Conservation (phyloP, 2,888 invertebrate genomes). For the Sinelater perroti region DNA sequence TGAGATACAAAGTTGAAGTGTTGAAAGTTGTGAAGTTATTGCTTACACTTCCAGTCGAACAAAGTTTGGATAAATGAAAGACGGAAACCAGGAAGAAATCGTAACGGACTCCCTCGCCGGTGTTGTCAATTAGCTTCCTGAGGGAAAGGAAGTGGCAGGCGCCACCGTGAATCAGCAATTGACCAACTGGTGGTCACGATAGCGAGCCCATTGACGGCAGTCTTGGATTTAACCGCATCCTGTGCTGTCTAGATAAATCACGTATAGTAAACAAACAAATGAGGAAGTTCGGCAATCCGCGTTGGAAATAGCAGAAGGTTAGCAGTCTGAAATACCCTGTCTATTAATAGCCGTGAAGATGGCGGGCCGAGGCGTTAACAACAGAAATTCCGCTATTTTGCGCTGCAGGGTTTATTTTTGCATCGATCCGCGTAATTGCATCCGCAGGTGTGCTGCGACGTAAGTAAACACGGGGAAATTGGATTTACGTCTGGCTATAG, state of each 20-base stretch:
- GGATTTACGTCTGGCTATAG: background rate
- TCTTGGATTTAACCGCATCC: conserved; percentile 17
- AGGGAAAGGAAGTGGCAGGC: too few species aligned
- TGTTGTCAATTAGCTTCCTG: too few species aligned
- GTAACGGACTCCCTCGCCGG: too few species aligned
- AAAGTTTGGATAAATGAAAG: too few species aligned
- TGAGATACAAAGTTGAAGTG: too few species aligned
- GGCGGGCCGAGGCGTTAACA: conserved; percentile 15
- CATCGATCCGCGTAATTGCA: conserved; percentile 8
- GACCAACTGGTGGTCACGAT: too few species aligned
- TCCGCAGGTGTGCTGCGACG: background rate
- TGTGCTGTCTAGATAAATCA: conserved; percentile 10
- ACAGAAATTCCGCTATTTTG: conserved; percentile 35
- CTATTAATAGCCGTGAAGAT: conserved; percentile 27
- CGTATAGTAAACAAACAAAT: conserved; percentile 24
- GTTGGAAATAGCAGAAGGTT: conserved; percentile 26
- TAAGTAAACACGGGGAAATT: conserved; percentile 12
- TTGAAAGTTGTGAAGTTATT: too few species aligned
- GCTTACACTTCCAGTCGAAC: too few species aligned
- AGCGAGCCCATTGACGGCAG: conserved; percentile 7
- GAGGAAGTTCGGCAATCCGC: conserved; percentile 7
- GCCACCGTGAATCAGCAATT: too few species aligned
- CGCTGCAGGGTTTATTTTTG: conserved; percentile 25
- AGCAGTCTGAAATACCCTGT: conserved; percentile 20
- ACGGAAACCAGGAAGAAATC: too few species aligned